phyloP scores from a whole-genome alignment of 2,888 invertebrate genomes.

The Marasmarcha lunaedactyla region DNA sequence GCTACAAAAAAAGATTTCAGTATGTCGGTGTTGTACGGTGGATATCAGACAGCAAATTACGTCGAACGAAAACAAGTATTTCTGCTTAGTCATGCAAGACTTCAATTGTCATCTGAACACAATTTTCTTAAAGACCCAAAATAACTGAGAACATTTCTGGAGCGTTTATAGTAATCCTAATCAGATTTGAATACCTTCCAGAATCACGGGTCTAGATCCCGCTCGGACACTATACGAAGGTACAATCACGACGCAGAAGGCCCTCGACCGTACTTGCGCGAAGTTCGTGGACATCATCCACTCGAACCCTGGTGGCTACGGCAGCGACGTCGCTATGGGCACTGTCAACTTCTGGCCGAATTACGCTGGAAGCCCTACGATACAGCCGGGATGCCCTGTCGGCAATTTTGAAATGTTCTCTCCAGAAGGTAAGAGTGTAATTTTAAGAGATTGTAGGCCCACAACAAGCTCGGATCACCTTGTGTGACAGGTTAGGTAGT shows the following conservation, averaged over 20 bases:
- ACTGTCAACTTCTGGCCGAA: constrained; percentile 73
- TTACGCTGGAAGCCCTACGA: constrained; percentile 29
- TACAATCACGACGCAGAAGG: constrained; percentile 7
- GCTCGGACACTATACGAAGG: constrained; percentile 51
- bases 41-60: too few species aligned
- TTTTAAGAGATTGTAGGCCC: neutral
- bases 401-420: constrained; percentile 39
- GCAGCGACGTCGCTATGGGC: constrained; percentile 38
- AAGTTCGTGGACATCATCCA: constrained; percentile 68
- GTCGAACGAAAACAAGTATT: too few species aligned
- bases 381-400: constrained; percentile 67
- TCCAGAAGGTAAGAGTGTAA: constrained; percentile 30
- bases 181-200: too few species aligned
- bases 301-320: constrained; percentile 61
- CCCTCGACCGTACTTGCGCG: constrained; percentile 37
- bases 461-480: too few species aligned
- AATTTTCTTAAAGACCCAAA: too few species aligned
- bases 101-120: too few species aligned
- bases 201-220: constrained; percentile 61
- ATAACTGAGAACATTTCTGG: too few species aligned
- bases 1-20: too few species aligned
- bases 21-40: too few species aligned
- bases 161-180: too few species aligned
- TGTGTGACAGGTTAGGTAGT: too few species aligned
- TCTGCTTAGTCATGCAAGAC: too few species aligned